Evolutionary conservation across 2,888 invertebrate genomes (phyloP).

Genomic region (Stegophylla sp.): DNA sequence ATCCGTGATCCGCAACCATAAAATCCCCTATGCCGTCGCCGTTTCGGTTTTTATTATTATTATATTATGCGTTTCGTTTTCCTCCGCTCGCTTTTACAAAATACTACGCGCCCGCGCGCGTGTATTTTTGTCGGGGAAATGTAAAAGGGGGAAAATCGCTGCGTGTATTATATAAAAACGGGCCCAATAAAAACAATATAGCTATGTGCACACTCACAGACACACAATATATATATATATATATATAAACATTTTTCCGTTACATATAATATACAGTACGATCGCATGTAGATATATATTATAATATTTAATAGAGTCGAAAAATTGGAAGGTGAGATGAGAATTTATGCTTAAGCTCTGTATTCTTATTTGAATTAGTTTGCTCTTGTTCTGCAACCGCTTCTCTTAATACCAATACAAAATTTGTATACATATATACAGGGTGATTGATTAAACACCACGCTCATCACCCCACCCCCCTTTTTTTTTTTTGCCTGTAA

Average conservation of each 20-base stretch:
- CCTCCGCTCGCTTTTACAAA: not conserved
- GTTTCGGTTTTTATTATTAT: slow-evolving; percentile 49
- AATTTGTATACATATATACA: too few relatives aligned
- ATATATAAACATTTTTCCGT: not conserved
- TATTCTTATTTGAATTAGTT: too few relatives aligned
- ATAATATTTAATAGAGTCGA: not conserved
- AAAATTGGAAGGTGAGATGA: not conserved
- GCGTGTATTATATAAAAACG: not conserved
- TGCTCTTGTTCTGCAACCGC: too few relatives aligned
- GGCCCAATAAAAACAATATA: slow-evolving; percentile 33
- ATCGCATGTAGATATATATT: too few relatives aligned
- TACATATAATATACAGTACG: not conserved
- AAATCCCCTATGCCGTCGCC: slow-evolving; percentile 32
- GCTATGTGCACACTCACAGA: too few relatives aligned
- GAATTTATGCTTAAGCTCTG: not conserved
- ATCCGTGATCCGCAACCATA: slow-evolving; percentile 56
- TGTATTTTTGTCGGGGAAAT: slow-evolving; percentile 4
- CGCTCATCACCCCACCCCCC: too few relatives aligned
- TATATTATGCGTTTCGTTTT: slow-evolving; percentile 34
- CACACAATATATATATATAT: not conserved
- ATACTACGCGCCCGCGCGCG: not conserved
- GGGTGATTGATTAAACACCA: too few relatives aligned
- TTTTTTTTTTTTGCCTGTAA: too few relatives aligned
- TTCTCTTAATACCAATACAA: too few relatives aligned
- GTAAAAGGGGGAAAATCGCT: slow-evolving; percentile 26